phyloP scores from a whole-genome alignment of 64 coral and sea anemone species.

The Montipora efflorescens region DNA sequence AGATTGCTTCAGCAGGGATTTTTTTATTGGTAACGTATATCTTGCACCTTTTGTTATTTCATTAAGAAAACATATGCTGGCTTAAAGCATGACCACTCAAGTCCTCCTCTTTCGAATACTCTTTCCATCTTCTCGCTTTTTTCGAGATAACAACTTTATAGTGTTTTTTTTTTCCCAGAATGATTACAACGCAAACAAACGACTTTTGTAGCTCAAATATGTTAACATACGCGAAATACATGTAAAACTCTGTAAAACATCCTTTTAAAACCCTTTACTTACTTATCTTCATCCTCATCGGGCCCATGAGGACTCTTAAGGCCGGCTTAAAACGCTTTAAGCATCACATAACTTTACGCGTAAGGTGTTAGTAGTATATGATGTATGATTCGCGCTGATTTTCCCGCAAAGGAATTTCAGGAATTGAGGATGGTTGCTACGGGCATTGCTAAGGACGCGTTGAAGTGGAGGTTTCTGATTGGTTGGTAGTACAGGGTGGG shows the following conservation, averaged over 20 bases:
- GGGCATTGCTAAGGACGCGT: too few species aligned
- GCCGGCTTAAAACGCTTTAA: background rate
- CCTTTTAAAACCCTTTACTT: background rate
- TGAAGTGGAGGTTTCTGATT: too few species aligned
- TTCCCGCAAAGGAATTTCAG: too few species aligned
- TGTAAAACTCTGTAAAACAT: too few species aligned
- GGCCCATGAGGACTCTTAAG: too few species aligned
- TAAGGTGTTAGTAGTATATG: too few species aligned
- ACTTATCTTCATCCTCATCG: too few species aligned
- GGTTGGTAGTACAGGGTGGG: too few species aligned
- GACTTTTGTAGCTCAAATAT: background rate
- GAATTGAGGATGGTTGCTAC: too few species aligned
- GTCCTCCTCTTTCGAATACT: background rate
- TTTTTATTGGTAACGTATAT: constrained; percentile 31
- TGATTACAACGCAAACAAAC: constrained; percentile 1
- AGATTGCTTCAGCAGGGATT: background rate
- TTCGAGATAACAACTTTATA: constrained; percentile 19
- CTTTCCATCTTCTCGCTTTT: background rate
- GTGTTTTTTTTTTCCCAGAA: constrained; percentile 6
- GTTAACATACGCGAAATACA: background rate
- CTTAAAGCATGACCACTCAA: background rate
- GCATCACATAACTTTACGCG: too few species aligned
- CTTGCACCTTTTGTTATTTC: constrained; percentile 12
- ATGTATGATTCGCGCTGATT: too few species aligned
- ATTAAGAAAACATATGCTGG: constrained; percentile 27